phyloP scores from a whole-genome alignment of 2,888 invertebrate genomes.

The Lepeophtheirus nordmannii region DNA sequence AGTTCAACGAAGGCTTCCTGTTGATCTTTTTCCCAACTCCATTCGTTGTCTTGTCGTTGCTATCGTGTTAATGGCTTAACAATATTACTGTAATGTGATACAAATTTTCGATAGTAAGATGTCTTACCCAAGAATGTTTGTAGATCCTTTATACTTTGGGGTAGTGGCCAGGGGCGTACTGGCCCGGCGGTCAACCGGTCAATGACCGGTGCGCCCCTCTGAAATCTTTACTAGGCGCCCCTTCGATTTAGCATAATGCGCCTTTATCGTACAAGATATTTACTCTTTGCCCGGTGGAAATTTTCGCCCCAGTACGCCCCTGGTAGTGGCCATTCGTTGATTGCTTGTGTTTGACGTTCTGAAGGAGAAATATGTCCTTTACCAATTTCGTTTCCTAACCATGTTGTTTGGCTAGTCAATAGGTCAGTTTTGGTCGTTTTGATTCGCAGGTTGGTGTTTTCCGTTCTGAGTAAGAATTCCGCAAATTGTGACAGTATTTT shows the following conservation, averaged over 20 bases:
- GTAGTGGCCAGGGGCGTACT: conserved; percentile 25
- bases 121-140: conserved; percentile 26
- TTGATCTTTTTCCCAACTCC: background rate
- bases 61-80: background rate
- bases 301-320: too few species aligned
- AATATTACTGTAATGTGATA: conserved; percentile 15
- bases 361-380: conserved; percentile 23
- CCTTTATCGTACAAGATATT: too few species aligned
- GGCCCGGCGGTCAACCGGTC: too few species aligned
- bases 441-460: background rate
- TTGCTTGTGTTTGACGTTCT: conserved; percentile 24
- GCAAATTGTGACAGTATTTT: too few species aligned
- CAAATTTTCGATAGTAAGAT: conserved; percentile 27
- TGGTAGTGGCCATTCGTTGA: conserved; percentile 25
- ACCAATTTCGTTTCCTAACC: conserved; percentile 26
- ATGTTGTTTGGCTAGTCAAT: conserved; percentile 25
- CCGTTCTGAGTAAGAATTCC: background rate
- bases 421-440: conserved; percentile 26
- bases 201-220: too few species aligned
- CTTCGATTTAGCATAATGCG: too few species aligned
- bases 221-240: too few species aligned
- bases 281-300: too few species aligned
- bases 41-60: background rate
- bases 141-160: conserved; percentile 23
- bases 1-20: background rate